A percentile compares a stretch with the other conserved stretches of the same genome.
These are phyloP conservation scores for Cephus pygmeus DNA, from an alignment of 2,888 invertebrate genomes.

Conservation along the genomic window DNA sequence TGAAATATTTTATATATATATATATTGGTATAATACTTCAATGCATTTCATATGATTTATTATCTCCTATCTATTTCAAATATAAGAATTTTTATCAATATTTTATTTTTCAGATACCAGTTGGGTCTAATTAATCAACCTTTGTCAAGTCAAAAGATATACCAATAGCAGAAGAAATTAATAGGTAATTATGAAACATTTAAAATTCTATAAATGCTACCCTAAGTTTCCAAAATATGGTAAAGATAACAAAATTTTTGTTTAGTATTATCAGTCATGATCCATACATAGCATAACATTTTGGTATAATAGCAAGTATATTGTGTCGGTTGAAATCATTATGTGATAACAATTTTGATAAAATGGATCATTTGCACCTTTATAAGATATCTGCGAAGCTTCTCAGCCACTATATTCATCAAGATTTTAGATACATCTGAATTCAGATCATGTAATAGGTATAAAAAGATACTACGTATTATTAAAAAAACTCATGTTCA, in stretches of 20 bases:
- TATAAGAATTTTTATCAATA: not conserved
- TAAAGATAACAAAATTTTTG: no score
- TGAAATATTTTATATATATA: no score
- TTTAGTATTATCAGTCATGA: no score
- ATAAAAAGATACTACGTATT: not conserved
- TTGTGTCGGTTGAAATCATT: not conserved
- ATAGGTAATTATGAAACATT: not conserved
- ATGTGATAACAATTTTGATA: not conserved
- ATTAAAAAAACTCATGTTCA: not conserved
- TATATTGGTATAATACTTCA: no score
- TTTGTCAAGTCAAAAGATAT: not conserved
- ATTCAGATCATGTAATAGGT: no score
- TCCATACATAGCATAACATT: no score
- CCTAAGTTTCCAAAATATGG: not conserved
- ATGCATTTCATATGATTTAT: no score
- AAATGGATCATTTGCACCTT: not conserved
- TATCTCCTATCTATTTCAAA: not conserved
- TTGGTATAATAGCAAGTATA: not conserved
- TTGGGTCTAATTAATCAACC: not conserved
- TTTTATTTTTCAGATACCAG: not conserved
- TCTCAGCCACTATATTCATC: not conserved
- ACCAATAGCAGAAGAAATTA: not conserved
- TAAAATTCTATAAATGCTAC: not conserved
- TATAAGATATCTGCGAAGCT: not conserved
- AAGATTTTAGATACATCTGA: not conserved